These are phyloP conservation scores for Kryptolebias ocellatus DNA, from an alignment of 2,797 vertebrate genomes.

Conservation along the genomic window DNA sequence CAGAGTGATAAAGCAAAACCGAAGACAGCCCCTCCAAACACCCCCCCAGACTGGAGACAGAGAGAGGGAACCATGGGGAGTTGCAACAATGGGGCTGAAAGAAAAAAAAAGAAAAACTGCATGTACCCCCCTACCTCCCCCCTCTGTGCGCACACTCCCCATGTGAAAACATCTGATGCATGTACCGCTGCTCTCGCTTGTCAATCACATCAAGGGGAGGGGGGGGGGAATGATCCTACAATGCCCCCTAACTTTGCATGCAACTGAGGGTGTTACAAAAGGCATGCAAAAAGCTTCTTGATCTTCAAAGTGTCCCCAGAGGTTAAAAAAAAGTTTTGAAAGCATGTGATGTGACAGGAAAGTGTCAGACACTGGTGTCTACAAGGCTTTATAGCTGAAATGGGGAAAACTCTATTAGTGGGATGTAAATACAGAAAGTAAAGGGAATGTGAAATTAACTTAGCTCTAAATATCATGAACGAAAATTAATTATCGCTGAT, in stretches of 20 bases:
- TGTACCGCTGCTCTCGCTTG: slow-evolving; percentile 86
- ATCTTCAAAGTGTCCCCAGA: slow-evolving; percentile 44
- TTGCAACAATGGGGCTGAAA: slow-evolving; percentile 88
- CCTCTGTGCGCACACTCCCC: slow-evolving; percentile 77
- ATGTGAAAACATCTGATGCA: slow-evolving; percentile 94
- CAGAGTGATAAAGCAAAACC: slow-evolving; percentile 28
- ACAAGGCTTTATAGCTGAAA: slow-evolving; percentile 36
- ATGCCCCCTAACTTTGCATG: slow-evolving; percentile 33
- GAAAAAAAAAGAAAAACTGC: slow-evolving; percentile 88
- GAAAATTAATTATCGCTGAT: not conserved
- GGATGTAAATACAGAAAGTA: slow-evolving; percentile 23
- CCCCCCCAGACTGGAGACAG: slow-evolving; percentile 87
- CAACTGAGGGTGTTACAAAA: slow-evolving; percentile 45
- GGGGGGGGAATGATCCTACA: slow-evolving; percentile 53
- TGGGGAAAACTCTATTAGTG: slow-evolving; percentile 48
- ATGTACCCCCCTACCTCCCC: slow-evolving; percentile 76
- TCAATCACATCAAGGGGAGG: slow-evolving; percentile 88
- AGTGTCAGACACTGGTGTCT: slow-evolving; percentile 54
- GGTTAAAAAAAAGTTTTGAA: slow-evolving; percentile 42
- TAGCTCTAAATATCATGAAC: not conserved
- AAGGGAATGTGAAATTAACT: not conserved
- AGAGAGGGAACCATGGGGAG: slow-evolving; percentile 89
- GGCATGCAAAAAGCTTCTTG: slow-evolving; percentile 49
- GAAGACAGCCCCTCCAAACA: slow-evolving; percentile 75
- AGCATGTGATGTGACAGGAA: slow-evolving; percentile 32